Percentiles rank a stretch among this genome's conserved stretches.
phyloP scores from a whole-genome alignment of 2,888 invertebrate genomes.

The Sarcophaga caerulescens region DNA sequence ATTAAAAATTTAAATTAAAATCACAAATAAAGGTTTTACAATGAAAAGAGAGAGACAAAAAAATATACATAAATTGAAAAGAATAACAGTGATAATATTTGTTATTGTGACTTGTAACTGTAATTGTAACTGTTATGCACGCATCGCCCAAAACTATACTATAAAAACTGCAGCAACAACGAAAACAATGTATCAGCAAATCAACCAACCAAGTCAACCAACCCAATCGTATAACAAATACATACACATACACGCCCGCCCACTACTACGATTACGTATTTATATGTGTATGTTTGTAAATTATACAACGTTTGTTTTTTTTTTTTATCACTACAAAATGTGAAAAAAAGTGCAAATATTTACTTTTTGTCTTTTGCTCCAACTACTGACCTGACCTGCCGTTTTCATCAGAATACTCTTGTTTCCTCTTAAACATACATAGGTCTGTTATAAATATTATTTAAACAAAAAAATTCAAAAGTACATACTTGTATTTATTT shows the following conservation, averaged over 20 bases:
- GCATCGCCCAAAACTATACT: neutral
- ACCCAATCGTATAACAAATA: neutral
- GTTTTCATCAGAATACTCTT: slow-evolving; percentile 30
- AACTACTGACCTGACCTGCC: neutral
- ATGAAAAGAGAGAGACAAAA: neutral
- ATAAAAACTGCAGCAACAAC: slow-evolving; percentile 18
- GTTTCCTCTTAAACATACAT: slow-evolving; percentile 26
- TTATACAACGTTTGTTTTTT: neutral
- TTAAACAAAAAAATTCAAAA: neutral
- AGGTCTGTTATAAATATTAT: slow-evolving; percentile 45
- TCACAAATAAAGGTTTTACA: slow-evolving; percentile 19
- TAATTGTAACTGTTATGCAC: slow-evolving; percentile 25
- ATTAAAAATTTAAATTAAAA: slow-evolving; percentile 18
- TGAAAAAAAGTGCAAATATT: neutral
- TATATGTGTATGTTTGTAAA: neutral
- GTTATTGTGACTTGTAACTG: slow-evolving; percentile 29
- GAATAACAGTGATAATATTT: slow-evolving; percentile 39
- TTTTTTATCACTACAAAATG: neutral
- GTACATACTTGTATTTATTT: neutral
- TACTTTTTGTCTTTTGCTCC: neutral
- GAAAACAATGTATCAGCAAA: slow-evolving; percentile 2
- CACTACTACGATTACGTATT: neutral
- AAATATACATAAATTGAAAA: neutral
- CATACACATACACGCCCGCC: neutral
- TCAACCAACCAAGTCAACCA: neutral